These are phyloP conservation scores for Puntigrus tetrazona DNA, from an alignment of 2,113 vertebrate species.

Conservation along the genomic window DNA sequence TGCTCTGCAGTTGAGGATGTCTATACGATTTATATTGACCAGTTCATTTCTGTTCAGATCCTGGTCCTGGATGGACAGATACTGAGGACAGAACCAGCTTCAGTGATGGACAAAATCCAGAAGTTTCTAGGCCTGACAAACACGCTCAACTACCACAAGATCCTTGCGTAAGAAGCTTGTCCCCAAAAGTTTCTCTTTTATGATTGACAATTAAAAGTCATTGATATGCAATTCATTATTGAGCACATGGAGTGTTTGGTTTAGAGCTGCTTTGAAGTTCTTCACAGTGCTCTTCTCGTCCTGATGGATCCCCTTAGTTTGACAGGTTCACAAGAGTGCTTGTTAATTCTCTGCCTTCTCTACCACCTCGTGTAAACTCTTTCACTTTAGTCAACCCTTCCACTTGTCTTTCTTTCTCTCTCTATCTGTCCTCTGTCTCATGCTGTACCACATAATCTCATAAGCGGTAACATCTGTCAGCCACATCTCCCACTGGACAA, in stretches of 20 bases:
- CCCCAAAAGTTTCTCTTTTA: constrained; percentile 22
- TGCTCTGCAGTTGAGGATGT: neutral
- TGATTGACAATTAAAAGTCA: constrained; percentile 25
- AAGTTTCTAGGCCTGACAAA: constrained; percentile 83
- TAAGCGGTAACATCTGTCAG: constrained; percentile 60
- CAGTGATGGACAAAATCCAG: constrained; percentile 87
- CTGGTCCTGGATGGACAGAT: constrained; percentile 87
- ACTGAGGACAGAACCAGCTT: constrained; percentile 84
- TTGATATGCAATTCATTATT: constrained; percentile 20
- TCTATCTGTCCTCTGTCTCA: constrained; percentile 2
- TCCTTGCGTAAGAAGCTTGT: constrained; percentile 78
- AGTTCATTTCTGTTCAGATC: constrained; percentile 69
- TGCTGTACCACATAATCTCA: constrained; percentile 55
- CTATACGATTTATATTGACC: neutral
- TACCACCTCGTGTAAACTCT: neutral
- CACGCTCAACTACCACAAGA: constrained; percentile 84
- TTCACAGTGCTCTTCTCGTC: neutral
- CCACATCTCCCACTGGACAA: constrained; percentile 46
- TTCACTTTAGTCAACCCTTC: neutral
- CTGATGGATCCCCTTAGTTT: constrained; percentile 26
- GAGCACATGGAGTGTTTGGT: constrained; percentile 4
- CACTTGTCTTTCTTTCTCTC: constrained; percentile 9
- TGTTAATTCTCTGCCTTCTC: constrained; percentile 12
- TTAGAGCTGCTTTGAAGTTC: constrained; percentile 38
- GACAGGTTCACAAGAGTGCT: neutral